Conservation (phyloP, 2,113 vertebrate species). For the Geococcyx californianus region DNA sequence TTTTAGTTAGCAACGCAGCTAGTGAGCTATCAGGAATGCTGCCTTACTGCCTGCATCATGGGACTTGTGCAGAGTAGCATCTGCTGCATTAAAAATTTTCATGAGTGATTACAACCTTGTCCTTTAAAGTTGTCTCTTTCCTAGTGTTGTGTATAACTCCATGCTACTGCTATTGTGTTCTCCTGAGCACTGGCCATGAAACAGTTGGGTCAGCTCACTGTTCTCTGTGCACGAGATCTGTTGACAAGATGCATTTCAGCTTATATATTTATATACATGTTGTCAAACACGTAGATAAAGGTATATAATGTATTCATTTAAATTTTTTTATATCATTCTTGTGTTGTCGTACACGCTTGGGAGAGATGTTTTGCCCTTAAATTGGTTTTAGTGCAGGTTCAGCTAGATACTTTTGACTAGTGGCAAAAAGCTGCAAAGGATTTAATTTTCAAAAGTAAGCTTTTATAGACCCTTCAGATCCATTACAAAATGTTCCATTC, state of each 20-base stretch:
- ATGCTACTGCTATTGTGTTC: neutral
- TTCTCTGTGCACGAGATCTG: neutral
- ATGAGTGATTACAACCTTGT: neutral
- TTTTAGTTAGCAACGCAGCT: neutral
- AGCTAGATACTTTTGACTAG: neutral
- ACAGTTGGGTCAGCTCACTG: rapidly evolving
- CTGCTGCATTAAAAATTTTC: neutral
- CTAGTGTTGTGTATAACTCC: neutral
- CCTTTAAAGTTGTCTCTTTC: neutral
- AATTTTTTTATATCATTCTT: neutral
- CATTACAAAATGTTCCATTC: neutral
- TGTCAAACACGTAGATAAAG: neutral
- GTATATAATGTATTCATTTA: neutral
- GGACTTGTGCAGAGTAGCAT: neutral
- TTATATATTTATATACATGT: neutral
- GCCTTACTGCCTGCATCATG: rapidly evolving
- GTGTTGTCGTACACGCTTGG: neutral
- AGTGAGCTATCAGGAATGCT: neutral
- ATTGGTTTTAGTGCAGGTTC: neutral
- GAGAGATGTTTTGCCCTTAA: neutral
- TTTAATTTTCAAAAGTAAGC: neutral
- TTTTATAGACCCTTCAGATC: neutral
- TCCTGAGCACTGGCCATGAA: neutral
- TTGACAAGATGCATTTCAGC: neutral
- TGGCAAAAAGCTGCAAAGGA: neutral